Base-by-base conservation (phyloP, 2,888 invertebrate genomes). In the Drepanosiphum platanoidis region DNA sequence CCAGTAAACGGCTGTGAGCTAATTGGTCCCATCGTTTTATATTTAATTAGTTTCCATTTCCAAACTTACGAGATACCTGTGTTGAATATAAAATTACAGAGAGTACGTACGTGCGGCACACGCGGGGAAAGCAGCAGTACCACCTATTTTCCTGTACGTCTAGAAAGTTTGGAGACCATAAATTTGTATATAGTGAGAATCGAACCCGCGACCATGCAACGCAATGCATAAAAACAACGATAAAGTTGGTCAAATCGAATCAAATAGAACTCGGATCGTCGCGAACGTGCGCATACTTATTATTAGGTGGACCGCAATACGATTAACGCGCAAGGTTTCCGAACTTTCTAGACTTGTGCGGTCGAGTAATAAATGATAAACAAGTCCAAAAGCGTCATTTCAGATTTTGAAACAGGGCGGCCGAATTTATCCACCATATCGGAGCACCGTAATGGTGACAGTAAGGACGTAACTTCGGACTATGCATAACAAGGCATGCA, bases 41-140 rank as follows among this genome's bases (percentile, higher is more conserved):
- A 74, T 72, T 46, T 46, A 46, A 74, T 74, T 74, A 71, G 18
- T 71, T 71, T 71, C 36, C 71, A 27, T 22, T 52, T 52, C 5
- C 52, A 18, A 52, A 52, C 52, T 52, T 22, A 4, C 22, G n/a
- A n/a, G n/a, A 9, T 61, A 61, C 61, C 61, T 11, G 61, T 2
- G 61, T 61, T 61, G 61, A 61, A 61, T 61, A 61, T 27, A 61
- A 61, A 61, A 27, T 61, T 27, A 9, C 9, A 27, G 27, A 27
- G 27, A 27, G 8, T 61, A 27, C 11, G n/a, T 61, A n/a, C 22
- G 61, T 9, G 27, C 8, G 8, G 9, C n/a, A 5, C 42, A 9
- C 42, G 11, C 42, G 8, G 42, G 8, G 42, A 9, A 42, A 9
- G 42, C 11, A 42, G 5, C 5, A 9, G 42, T 9, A 42, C 42